phyloP scores from a whole-genome alignment of 2,888 invertebrate genomes.

The Phorcus lineatus region DNA sequence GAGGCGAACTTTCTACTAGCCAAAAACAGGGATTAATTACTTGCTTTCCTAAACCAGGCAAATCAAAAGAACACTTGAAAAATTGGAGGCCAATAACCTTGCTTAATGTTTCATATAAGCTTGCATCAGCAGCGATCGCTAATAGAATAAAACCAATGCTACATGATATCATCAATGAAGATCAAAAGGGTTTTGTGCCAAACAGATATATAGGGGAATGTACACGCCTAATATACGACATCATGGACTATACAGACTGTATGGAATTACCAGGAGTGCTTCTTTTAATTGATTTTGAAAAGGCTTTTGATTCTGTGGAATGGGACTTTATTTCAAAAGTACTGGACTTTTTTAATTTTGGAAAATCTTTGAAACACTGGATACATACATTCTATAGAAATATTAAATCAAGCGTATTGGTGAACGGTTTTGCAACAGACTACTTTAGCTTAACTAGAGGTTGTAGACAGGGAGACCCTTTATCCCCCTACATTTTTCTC shows the following conservation, averaged over 20 bases:
- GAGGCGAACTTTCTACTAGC: not conserved
- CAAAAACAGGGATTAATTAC: slow-evolving; percentile 4
- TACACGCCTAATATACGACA: not conserved
- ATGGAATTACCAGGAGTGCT: not conserved
- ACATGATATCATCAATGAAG: not conserved
- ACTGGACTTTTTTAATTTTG: not conserved
- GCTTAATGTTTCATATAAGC: not conserved
- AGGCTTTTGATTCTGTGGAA: slow-evolving; percentile 9
- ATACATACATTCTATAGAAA: not conserved
- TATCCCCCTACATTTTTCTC: slow-evolving; percentile 6
- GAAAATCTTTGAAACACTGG: not conserved
- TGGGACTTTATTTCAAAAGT: not conserved
- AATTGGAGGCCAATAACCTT: slow-evolving; percentile 2
- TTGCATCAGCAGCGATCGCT: not conserved
- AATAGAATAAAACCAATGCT: slow-evolving; percentile 5
- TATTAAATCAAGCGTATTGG: not conserved
- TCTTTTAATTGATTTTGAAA: slow-evolving; percentile 21
- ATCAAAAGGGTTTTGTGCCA: slow-evolving; percentile 3
- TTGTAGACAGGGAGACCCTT: slow-evolving; percentile 28
- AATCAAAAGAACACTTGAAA: not conserved
- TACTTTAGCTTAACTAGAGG: slow-evolving; percentile 6
- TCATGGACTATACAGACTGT: slow-evolving; percentile 7
- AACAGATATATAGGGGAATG: slow-evolving; percentile 18
- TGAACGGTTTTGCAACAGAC: not conserved
- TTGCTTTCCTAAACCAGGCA: not conserved